Evolutionary conservation across 2,888 invertebrate species (phyloP), one percentile per base, ranked within the genome.

Genomic region (Nineta flava): DNA sequence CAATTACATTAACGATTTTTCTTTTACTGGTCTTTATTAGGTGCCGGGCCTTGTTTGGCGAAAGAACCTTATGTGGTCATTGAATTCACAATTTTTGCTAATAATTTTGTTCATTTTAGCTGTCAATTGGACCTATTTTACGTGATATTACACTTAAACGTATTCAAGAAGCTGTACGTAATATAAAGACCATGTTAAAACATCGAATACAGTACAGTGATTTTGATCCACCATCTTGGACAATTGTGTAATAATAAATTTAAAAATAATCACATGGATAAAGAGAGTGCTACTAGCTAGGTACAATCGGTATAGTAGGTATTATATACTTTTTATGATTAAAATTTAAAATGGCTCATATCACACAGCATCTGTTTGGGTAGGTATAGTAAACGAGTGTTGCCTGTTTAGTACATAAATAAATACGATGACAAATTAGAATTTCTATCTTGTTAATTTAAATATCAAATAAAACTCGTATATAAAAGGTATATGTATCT

Each of bases 61-160:
- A n/a, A n/a, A n/a, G n/a, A n/a, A n/a, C n/a, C n/a, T n/a, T n/a
- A n/a, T n/a, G n/a, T n/a, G n/a, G n/a, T n/a, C n/a, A n/a, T n/a
- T n/a, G n/a, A n/a, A n/a, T n/a, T n/a, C n/a, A n/a, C n/a, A n/a
- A n/a, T n/a, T n/a, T n/a, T n/a, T n/a, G n/a, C n/a, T n/a, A n/a
- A n/a, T n/a, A n/a, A n/a, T 19, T 17, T 12, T 44, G 7, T 9
- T 17, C 7, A 7, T 51, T 48, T 38, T 42, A 51, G 51, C 42
- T 46, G 13, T 51, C 51, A 12, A 13, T 51, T 19, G 51, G 38
- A 3, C 51, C 51, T 12, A 46, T 51, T 21, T 34, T 51, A 34
- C 48, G 42, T 32, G 49, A 51, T 35, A 13, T 51, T 13, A 49
- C 51, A 12, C 42, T 19, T 5, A 38, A 49, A 35, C 47, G 41